These are phyloP conservation scores for Ispidina lecontei DNA, from an alignment of 2,797 vertebrate species.

Conservation along the genomic window DNA sequence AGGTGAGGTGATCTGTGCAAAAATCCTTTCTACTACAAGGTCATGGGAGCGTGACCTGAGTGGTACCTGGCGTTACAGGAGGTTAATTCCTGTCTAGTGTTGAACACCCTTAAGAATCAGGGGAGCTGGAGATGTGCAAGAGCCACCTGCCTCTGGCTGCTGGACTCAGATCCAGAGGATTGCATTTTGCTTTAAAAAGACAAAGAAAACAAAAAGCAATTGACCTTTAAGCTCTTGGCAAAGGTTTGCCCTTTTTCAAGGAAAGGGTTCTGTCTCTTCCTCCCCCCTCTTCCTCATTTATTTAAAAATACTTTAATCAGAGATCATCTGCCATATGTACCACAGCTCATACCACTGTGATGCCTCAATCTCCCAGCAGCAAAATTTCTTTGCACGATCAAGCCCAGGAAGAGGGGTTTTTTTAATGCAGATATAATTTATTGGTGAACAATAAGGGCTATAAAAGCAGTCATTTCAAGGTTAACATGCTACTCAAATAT, in stretches of 20 bases:
- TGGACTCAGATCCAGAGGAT: neutral
- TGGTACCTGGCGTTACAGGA: too few species aligned
- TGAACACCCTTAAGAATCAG: neutral
- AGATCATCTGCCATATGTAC: neutral
- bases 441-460: neutral
- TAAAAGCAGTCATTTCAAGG: constrained; percentile 39
- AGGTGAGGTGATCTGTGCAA: neutral
- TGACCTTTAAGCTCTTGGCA: neutral
- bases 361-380: neutral
- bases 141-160: neutral
- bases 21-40: neutral
- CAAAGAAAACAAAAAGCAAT: neutral
- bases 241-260: neutral
- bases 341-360: neutral
- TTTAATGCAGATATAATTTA: neutral
- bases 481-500: neutral
- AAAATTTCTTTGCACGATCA: neutral
- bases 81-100: neutral
- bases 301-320: neutral
- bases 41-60: neutral
- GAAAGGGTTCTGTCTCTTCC: neutral
- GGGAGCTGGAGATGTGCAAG: neutral
- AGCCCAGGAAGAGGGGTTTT: neutral
- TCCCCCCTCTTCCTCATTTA: neutral
- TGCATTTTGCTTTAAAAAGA: neutral